phyloP scores from a whole-genome alignment of 2,888 invertebrate genomes.

The Copidosoma aretas region DNA sequence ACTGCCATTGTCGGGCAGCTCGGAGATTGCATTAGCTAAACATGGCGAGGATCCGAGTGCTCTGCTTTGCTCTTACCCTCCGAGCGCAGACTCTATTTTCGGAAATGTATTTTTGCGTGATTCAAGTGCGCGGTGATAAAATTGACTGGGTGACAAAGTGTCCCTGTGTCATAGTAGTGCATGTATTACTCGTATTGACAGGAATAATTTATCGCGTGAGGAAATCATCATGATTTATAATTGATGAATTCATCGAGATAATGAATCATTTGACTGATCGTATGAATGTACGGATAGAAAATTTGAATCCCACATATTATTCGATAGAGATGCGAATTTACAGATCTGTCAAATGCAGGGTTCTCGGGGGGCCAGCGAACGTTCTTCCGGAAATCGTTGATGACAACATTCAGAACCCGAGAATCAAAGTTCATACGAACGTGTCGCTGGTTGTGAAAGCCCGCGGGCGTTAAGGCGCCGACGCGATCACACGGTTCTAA shows the following conservation, averaged over 20 bases:
- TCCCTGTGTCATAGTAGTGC: no score
- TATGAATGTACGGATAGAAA: no score
- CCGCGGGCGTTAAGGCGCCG: conserved; percentile 38
- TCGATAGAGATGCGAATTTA: no score
- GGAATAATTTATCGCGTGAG: no score
- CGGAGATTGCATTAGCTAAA: conserved; percentile 49
- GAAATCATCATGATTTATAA: no score
- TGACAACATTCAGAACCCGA: conserved; percentile 36
- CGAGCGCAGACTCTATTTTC: neutral
- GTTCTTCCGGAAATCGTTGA: no score
- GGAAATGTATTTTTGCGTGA: neutral
- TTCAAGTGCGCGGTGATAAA: neutral
- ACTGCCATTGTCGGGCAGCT: conserved; percentile 40
- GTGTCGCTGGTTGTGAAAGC: conserved; percentile 36
- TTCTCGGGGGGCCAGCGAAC: no score
- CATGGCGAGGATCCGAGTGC: conserved; percentile 31
- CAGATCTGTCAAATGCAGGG: no score
- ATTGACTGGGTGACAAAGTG: neutral
- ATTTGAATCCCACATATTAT: no score
- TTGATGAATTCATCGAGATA: no score
- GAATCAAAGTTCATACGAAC: conserved; percentile 40
- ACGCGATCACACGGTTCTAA: conserved; percentile 46
- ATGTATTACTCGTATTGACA: no score
- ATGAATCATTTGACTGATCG: no score
- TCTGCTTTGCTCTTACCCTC: neutral